These are phyloP conservation scores for Burhinus oedicnemus DNA, from an alignment of 2,113 vertebrate genomes.

Conservation along the genomic window DNA sequence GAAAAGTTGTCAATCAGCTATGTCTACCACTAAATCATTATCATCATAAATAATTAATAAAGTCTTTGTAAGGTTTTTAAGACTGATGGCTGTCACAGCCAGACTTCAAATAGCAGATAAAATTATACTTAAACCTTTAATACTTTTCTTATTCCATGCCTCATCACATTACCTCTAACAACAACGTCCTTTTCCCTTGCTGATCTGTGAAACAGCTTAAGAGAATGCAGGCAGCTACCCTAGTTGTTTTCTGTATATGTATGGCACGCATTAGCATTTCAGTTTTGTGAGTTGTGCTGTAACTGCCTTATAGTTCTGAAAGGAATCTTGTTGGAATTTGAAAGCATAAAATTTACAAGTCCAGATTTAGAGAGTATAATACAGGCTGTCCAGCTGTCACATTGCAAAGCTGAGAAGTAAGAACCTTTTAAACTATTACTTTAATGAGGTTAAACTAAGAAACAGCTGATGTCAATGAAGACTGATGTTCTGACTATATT, in stretches of 20 bases:
- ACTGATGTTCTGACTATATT: not conserved
- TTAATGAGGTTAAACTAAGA: not conserved
- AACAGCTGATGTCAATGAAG: not conserved
- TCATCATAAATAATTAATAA: slow-evolving; percentile 17
- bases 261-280: not conserved
- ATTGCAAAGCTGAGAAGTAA: not conserved
- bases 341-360: not conserved
- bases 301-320: not conserved
- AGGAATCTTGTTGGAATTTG: not conserved
- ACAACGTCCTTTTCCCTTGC: not conserved
- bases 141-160: not conserved
- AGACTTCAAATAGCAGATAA: not conserved
- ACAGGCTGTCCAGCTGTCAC: not conserved
- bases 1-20: not conserved
- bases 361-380: not conserved
- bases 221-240: not conserved
- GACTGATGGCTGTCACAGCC: slow-evolving; percentile 19
- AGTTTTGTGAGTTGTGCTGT: not conserved
- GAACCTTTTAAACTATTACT: not conserved
- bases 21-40: not conserved
- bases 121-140: not conserved
- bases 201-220: not conserved
- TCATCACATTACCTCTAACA: not conserved
- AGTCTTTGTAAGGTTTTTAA: not conserved
- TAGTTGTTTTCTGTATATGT: not conserved